Conservation (phyloP, 1,140 invertebrate species). For the Diprion similis region DNA sequence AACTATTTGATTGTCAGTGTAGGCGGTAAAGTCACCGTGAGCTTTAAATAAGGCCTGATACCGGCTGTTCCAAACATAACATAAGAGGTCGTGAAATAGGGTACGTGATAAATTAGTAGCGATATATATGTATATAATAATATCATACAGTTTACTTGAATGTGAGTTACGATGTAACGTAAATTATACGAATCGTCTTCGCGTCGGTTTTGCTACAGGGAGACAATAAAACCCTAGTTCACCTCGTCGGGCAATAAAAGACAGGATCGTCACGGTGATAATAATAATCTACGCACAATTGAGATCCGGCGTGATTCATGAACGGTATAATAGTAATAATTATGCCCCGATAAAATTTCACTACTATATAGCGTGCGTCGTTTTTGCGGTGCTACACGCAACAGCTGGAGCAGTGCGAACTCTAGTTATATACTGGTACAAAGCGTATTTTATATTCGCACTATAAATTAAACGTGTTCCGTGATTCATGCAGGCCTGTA, state of each 20-base stretch:
- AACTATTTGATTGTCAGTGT: too few species aligned
- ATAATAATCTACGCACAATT: conserved; percentile 4
- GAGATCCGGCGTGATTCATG: conserved; percentile 1
- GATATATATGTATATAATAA: background rate
- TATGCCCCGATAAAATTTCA: too few species aligned
- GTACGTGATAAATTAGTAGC: background rate
- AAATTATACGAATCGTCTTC: background rate
- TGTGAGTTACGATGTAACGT: background rate
- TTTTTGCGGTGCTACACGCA: background rate
- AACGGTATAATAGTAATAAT: background rate
- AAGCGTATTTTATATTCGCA: background rate
- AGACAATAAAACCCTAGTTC: background rate
- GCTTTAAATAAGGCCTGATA: background rate
- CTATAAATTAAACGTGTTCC: conserved; percentile 4
- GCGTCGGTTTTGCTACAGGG: background rate
- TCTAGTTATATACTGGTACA: background rate
- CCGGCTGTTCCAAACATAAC: background rate
- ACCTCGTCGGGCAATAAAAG: background rate
- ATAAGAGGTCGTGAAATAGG: background rate
- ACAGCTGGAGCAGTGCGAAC: background rate
- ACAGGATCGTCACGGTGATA: background rate
- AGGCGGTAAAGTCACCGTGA: background rate
- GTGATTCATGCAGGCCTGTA: background rate
- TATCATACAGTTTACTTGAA: background rate
- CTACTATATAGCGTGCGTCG: too few species aligned